Conservation (phyloP, 2,888 invertebrate genomes). For the Microplitis manilae region DNA sequence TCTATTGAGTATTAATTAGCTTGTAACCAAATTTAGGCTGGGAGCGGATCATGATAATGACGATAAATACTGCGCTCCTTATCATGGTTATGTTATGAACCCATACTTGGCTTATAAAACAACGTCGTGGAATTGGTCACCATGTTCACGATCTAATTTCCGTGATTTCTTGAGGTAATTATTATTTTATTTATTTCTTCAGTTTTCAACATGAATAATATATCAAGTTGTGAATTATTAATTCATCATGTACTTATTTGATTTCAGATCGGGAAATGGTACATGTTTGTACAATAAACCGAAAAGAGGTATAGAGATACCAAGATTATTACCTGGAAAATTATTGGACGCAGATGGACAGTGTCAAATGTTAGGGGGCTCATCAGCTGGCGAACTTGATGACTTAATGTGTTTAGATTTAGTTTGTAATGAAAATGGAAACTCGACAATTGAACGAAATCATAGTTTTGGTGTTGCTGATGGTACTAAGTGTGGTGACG, state of each 20-base stretch:
- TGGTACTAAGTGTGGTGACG: constrained; percentile 38
- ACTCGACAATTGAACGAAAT: not conserved
- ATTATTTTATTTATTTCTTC: no score
- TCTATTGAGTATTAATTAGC: no score
- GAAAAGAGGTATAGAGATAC: not conserved
- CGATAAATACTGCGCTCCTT: constrained; percentile 2
- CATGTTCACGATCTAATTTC: constrained; percentile 39
- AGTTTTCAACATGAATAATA: not conserved
- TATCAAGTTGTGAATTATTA: not conserved
- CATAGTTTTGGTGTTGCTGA: constrained; percentile 32
- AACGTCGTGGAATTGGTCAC: constrained; percentile 43
- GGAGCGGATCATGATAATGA: constrained; percentile 45
- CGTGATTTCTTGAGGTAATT: constrained; percentile 26
- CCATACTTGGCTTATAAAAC: constrained; percentile 20
- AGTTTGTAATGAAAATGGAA: not conserved
- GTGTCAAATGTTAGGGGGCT: constrained; percentile 7
- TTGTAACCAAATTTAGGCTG: constrained; percentile 45
- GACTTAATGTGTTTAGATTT: not conserved
- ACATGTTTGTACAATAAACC: constrained; percentile 35
- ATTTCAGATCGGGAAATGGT: not conserved
- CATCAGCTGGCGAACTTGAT: not conserved
- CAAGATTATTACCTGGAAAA: constrained; percentile 33
- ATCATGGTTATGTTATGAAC: constrained; percentile 42
- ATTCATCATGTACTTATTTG: not conserved
- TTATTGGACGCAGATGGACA: constrained; percentile 25